phyloP scores from a whole-genome alignment of 2,113 vertebrate species.

The Perca fluviatilis region DNA sequence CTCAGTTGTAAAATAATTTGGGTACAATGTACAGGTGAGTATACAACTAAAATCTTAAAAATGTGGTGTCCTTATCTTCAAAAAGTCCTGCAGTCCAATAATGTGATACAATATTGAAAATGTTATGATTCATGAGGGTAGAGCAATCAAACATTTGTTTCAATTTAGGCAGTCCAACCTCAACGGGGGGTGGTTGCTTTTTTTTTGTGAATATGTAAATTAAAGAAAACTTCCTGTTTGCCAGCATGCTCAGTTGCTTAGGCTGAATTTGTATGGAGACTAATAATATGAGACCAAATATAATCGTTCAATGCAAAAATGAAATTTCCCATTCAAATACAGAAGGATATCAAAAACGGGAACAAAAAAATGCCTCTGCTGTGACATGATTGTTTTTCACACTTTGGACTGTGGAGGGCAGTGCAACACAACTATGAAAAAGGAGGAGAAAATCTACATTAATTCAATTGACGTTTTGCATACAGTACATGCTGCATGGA shows the following conservation, averaged over 20 bases:
- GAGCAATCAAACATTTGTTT: not conserved
- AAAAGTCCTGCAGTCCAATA: not conserved
- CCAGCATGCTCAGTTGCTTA: not conserved
- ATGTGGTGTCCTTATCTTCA: not conserved
- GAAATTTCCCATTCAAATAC: not conserved
- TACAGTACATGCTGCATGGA: slow-evolving; percentile 4
- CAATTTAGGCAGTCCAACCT: not conserved
- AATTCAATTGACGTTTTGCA: slow-evolving; percentile 6
- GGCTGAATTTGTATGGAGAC: not conserved
- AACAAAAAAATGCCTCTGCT: not conserved
- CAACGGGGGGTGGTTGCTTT: not conserved
- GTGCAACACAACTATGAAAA: slow-evolving; percentile 41
- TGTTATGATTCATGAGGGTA: not conserved
- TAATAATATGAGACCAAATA: not conserved
- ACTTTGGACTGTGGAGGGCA: slow-evolving; percentile 67
- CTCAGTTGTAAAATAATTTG: not conserved
- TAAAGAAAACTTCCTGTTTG: not conserved
- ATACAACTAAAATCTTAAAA: not conserved
- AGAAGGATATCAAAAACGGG: not conserved
- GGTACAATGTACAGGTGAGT: not conserved
- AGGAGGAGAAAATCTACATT: not conserved
- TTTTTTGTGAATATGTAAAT: not conserved
- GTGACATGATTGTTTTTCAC: not conserved
- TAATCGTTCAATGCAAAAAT: slow-evolving; percentile 5
- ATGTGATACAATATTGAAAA: not conserved